Base-by-base conservation (phyloP, 2,797 vertebrate genomes). In the Acanthiza pusilla region DNA sequence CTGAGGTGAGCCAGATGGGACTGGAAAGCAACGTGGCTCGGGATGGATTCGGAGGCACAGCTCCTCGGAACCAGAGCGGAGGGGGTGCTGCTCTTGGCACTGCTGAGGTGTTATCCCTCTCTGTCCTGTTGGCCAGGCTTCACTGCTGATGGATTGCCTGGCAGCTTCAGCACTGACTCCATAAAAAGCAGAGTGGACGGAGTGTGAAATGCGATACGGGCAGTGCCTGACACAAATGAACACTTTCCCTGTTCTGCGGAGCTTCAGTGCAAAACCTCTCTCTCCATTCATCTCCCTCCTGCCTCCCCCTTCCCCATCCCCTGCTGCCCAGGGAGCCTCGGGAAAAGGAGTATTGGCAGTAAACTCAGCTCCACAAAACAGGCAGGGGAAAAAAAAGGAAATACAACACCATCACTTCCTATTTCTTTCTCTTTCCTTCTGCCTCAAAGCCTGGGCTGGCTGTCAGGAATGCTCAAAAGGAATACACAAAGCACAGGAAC, bases 1-100 rank as follows among this genome's bases (percentile, higher is more conserved):
- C 4, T 20, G 47, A 45, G 66, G 34, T 1, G 25, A 83, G 78
- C 42, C 61, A 91, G 81, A 26, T 0, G 3, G 75, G 72, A 55
- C n/a, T 22, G 47, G 40, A 29, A 51, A 68, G 13, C 16, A 7
- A 1, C 3, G 2, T 0, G 0, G 9, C 36, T 67, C 47, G 0
- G 1, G 50, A 11, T n/a, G 62, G 66, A 12, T 32, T 43, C 0
- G 1, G 27, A 82, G 67, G 9, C 4, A 3, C 1, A 2, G 16
- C 27, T 47, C 23, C 66, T 50, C 0, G 0, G 3, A 60, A 32
- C 1, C 54, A 22, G 68, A 67, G 78, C 5, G 0, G 45, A 66
- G 50, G 23, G 21, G 20, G 18, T 67, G 78, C 50, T n/a, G 8
- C 34, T 32, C 68, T 7, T 54, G 70, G 87, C 55, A 55, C 54